Evolutionary conservation across 2,888 invertebrate genomes (phyloP).

Genomic region (Pocota personata): DNA sequence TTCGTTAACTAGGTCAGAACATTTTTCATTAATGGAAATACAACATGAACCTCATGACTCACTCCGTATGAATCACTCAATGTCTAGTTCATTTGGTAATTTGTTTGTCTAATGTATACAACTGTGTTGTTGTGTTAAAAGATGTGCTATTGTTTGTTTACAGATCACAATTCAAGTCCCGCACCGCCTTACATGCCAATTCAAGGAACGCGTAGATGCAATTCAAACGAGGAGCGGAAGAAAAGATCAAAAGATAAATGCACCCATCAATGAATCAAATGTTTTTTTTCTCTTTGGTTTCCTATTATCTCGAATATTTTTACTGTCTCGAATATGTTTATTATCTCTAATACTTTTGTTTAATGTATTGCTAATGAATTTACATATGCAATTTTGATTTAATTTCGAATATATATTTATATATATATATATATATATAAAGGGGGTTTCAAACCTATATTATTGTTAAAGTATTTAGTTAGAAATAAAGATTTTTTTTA

Average conservation of each 20-base stretch:
- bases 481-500: conserved; percentile 59
- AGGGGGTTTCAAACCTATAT: conserved; percentile 51
- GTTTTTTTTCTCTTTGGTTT: background rate
- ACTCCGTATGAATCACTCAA: conserved; percentile 79
- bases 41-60: conserved; percentile 72
- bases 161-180: conserved; percentile 84
- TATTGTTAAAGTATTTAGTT: conserved; percentile 56
- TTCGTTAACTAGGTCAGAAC: conserved; percentile 34
- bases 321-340: conserved; percentile 19
- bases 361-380: conserved; percentile 8
- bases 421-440: background rate
- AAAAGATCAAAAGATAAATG: conserved; percentile 85
- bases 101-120: conserved; percentile 63
- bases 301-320: conserved; percentile 10
- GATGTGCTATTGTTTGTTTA: background rate
- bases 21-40: conserved; percentile 31
- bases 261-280: conserved; percentile 84
- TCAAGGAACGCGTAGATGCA: conserved; percentile 88
- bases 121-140: background rate
- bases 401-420: background rate
- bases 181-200: conserved; percentile 91
- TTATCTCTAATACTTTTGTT: conserved; percentile 17
- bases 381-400: background rate
- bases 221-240: conserved; percentile 86
- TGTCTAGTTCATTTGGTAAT: conserved; percentile 81